Percentiles rank a stretch among this genome's conserved stretches.
phyloP scores from a whole-genome alignment of 1,140 invertebrate genomes.

The Phthorimaea operculella region DNA sequence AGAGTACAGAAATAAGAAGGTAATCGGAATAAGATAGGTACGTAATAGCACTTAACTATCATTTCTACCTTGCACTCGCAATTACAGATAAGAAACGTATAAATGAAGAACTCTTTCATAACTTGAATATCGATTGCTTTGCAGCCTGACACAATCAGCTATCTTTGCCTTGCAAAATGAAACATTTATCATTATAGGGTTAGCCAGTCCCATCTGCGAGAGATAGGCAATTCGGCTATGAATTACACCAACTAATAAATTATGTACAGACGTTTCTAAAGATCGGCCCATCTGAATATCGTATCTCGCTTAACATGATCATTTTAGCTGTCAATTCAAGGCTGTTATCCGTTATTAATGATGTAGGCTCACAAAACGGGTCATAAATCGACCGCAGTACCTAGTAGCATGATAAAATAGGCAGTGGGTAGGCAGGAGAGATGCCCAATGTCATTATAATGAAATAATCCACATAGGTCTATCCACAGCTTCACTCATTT shows the following conservation, averaged over 20 bases:
- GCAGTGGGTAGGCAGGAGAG: no score
- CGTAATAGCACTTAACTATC: neutral
- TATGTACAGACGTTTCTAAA: neutral
- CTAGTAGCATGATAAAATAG: no score
- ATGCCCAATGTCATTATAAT: no score
- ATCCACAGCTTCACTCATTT: no score
- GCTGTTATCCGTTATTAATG: constrained; percentile 43
- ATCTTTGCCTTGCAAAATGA: no score
- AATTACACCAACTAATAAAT: neutral
- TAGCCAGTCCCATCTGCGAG: no score
- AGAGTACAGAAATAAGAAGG: no score
- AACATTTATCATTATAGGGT: no score
- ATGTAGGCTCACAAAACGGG: constrained; percentile 33
- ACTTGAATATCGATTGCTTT: no score
- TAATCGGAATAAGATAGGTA: neutral
- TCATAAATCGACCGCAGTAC: constrained; percentile 28
- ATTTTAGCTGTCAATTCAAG: constrained; percentile 33
- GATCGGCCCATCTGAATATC: constrained; percentile 9
- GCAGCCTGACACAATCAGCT: no score
- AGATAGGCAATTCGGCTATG: no score
- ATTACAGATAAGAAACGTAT: neutral
- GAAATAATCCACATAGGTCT: no score
- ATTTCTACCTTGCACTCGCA: neutral
- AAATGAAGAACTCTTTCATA: neutral
- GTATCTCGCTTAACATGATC: constrained; percentile 22